These are phyloP conservation scores for Lutraria rhynchaena DNA, from an alignment of 1,140 invertebrate species.

Conservation along the genomic window DNA sequence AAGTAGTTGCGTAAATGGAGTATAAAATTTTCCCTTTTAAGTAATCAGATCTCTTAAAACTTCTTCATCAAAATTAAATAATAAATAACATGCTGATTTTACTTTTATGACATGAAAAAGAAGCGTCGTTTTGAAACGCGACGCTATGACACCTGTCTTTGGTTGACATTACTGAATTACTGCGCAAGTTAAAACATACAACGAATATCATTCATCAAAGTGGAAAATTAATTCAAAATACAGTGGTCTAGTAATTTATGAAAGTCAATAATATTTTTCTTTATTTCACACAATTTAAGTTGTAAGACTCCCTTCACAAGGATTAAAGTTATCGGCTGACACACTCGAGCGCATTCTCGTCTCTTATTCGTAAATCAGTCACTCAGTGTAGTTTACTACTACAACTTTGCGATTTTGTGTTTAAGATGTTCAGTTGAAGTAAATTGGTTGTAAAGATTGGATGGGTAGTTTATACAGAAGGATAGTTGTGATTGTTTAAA, in stretches of 20 bases:
- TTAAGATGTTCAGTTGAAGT: slow-evolving; percentile 2
- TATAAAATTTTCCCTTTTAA: no score
- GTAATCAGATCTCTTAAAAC: no score
- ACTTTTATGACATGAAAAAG: slow-evolving; percentile 6
- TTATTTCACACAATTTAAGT: background rate
- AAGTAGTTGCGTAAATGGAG: no score
- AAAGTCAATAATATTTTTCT: slow-evolving; percentile 58
- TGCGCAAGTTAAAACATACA: background rate
- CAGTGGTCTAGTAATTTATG: slow-evolving; percentile 23
- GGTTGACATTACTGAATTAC: slow-evolving; percentile 13
- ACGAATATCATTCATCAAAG: background rate
- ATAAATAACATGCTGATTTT: slow-evolving; percentile 53
- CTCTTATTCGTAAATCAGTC: no score
- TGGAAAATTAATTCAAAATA: background rate
- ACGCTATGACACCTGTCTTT: slow-evolving; percentile 45
- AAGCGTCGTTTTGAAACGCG: background rate
- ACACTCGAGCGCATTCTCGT: background rate
- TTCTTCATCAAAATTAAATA: background rate
- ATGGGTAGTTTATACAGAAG: background rate
- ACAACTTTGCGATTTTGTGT: no score
- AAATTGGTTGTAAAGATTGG: background rate
- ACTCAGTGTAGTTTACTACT: no score
- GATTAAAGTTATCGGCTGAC: background rate
- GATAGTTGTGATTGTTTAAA: slow-evolving; percentile 11
- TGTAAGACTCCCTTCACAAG: slow-evolving; percentile 1